Evolutionary conservation across 1,140 invertebrate species (phyloP), one percentile per base, ranked within the genome.

Genomic region (Palaemon carinicauda): DNA sequence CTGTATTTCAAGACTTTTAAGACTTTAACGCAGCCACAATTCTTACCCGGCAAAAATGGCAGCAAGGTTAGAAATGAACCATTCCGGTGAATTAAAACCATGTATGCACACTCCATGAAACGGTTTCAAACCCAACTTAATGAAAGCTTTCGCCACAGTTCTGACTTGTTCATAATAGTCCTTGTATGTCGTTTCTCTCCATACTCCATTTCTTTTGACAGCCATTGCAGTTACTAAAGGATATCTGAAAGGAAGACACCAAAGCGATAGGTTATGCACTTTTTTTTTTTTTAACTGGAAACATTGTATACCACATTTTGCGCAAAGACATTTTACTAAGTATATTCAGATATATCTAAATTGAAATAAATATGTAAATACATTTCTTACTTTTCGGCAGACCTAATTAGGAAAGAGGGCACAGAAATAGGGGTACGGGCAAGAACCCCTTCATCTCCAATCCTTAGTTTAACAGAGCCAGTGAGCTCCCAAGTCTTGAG

Each of bases 51-150:
- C 96, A 91, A 97, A 96, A 90, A 98, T 97, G n/a, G 96, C 95
- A 4, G 94, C 97, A 75, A 98, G 91, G 91, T 97, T 94, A 0
- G 96, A 93, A 88, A 97, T 94, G 90, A 97, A 96, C 97, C 97
- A 98, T 92, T 98, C 94, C 54, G 96, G 96, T 56, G 95, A 95
- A 91, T 98, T 98, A 91, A 98, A 98, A 69, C 97, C 97, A 60
- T 98, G 91, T 89, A 98, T 97, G 87, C 96, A 95, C 41, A 98
- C 97, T 15, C 95, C 95, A 91, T 97, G 94, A 90, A 94, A 93
- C 82, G 94, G 92, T 91, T 97, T 94, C 54, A 98, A 92, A 5
- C 97, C 97, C 65, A 98, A 92, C 91, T 96, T 95, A 27, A 98
- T 92, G 91, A 98, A 98, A 54, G 94, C 96, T 92, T 97, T 98